Conservation (phyloP, 2,888 invertebrate genomes). For the Chrysomela aeneicollis region DNA sequence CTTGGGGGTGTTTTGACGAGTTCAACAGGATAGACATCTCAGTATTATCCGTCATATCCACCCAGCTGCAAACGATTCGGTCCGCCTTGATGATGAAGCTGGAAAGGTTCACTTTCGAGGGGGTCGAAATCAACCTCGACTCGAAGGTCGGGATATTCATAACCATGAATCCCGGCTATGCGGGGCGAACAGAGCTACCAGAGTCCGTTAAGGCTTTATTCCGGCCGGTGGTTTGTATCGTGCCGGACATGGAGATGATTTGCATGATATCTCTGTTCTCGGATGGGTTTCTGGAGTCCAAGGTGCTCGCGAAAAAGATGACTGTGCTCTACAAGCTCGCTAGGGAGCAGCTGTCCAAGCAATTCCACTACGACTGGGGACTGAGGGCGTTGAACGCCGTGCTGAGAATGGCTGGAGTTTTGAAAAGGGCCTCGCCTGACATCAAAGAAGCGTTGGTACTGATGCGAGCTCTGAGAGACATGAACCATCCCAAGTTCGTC, state of each 20-base stretch:
- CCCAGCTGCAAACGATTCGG: constrained; percentile 88
- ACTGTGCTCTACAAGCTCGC: constrained; percentile 89
- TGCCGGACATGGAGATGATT: constrained; percentile 91
- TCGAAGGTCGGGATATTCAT: constrained; percentile 91
- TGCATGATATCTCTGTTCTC: constrained; percentile 92
- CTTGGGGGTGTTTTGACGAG: constrained; percentile 97
- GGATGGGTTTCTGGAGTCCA: constrained; percentile 90
- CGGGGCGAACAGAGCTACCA: constrained; percentile 89
- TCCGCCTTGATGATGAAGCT: constrained; percentile 81
- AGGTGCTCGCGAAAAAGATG: constrained; percentile 93
- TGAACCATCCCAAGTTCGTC: constrained; percentile 94
- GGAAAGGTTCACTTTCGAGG: constrained; percentile 71
- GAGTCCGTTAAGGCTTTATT: constrained; percentile 93
- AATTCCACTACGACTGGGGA: constrained; percentile 95
- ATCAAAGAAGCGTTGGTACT: constrained; percentile 86
- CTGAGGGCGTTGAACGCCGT: constrained; percentile 90
- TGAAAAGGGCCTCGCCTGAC: constrained; percentile 80
- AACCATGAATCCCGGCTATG: constrained; percentile 95
- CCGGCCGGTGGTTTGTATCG: constrained; percentile 90
- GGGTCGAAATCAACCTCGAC: constrained; percentile 81
- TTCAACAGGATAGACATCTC: constrained; percentile 94
- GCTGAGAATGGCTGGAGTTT: constrained; percentile 88
- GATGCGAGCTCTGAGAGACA: constrained; percentile 90
- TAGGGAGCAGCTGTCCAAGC: constrained; percentile 87
- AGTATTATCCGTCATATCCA: constrained; percentile 91